A percentile compares a stretch with the other conserved stretches of the same genome.
phyloP scores from a whole-genome alignment of 2,113 vertebrate species.

The Oreochromis niloticus region DNA sequence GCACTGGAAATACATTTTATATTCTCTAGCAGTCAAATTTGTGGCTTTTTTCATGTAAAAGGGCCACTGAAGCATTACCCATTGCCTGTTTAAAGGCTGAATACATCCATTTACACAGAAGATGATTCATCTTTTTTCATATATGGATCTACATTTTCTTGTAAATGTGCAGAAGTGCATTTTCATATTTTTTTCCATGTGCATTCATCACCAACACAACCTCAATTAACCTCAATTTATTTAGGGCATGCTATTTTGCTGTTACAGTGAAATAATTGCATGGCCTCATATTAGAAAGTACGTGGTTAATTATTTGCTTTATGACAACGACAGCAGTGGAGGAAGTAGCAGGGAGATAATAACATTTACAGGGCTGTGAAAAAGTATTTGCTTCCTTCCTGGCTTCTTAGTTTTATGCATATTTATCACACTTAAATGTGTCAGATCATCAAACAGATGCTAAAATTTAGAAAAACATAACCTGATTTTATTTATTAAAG shows the following conservation, averaged over 20 bases:
- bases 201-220: background rate
- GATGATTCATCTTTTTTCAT: background rate
- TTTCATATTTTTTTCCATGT: background rate
- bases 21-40: background rate
- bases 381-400: background rate
- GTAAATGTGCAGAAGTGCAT: background rate
- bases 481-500: background rate
- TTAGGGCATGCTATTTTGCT: background rate
- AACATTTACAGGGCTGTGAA: background rate
- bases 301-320: background rate
- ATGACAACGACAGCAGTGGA: background rate
- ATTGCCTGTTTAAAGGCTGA: background rate
- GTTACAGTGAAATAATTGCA: background rate
- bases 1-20: background rate
- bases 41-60: background rate
- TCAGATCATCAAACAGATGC: background rate
- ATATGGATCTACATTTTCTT: background rate
- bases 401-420: background rate
- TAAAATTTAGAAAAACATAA: background rate
- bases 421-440: background rate
- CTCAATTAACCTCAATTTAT: background rate
- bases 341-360: background rate
- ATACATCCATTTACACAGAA: background rate
- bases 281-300: background rate
- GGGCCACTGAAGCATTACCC: background rate